Evolutionary conservation across 2,797 vertebrate genomes (phyloP).

Genomic region (Anas bernieri): DNA sequence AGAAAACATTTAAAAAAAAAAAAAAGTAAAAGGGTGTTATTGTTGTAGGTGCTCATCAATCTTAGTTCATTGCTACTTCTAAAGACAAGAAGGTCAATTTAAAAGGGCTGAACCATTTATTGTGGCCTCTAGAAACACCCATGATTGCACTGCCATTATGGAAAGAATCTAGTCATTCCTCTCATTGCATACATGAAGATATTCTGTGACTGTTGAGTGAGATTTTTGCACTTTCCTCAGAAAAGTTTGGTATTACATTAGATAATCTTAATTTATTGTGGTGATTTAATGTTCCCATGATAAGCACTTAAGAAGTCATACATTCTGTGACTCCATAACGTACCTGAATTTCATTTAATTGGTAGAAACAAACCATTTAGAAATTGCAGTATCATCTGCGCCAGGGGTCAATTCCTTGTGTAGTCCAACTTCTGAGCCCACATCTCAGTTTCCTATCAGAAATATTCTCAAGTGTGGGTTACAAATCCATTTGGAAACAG

Average conservation of each 20-base stretch:
- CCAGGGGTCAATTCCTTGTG: neutral
- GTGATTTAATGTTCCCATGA: neutral
- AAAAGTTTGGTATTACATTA: neutral
- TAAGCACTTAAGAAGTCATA: neutral
- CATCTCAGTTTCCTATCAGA: slow-evolving; percentile 16
- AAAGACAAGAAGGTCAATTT: neutral
- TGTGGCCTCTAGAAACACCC: neutral
- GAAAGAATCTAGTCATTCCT: neutral
- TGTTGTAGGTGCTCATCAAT: neutral
- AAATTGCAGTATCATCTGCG: neutral
- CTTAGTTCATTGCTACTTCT: neutral
- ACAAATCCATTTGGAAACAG: slow-evolving; percentile 42
- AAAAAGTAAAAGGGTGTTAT: neutral
- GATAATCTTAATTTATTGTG: neutral
- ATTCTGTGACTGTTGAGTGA: neutral
- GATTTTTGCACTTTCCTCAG: neutral
- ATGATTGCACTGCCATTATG: neutral
- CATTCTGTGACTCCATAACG: neutral
- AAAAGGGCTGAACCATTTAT: neutral
- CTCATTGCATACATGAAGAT: neutral
- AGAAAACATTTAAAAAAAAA: neutral
- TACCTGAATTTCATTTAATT: neutral
- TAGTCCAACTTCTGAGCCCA: neutral
- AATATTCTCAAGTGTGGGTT: slow-evolving; percentile 19
- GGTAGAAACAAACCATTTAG: neutral